Evolutionary conservation across 2,888 invertebrate species (phyloP).

Genomic region (Helicoverpa assulta): DNA sequence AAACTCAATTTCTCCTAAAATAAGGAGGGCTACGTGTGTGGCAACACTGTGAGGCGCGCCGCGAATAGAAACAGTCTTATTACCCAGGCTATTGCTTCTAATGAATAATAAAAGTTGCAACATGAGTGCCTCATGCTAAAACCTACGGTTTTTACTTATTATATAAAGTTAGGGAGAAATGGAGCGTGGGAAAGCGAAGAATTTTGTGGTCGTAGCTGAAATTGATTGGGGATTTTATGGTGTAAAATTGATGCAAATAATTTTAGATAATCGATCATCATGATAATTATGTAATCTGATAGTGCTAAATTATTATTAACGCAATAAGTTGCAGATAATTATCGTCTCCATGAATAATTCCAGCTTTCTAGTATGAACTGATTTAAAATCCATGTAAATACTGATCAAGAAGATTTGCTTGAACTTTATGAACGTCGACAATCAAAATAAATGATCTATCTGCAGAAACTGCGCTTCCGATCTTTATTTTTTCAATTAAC

Average conservation of each 20-base stretch:
- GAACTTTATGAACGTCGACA: no score
- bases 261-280: no score
- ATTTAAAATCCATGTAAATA: no score
- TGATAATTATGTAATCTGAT: no score
- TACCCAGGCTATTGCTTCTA: constrained; percentile 62
- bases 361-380: no score
- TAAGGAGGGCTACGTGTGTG: constrained; percentile 16
- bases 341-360: no score
- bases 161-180: constrained; percentile 44
- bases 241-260: no score
- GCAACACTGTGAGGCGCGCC: constrained; percentile 49
- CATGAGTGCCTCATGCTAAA: constrained; percentile 43
- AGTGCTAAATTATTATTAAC: no score
- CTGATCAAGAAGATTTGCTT: no score
- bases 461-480: neutral
- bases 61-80: constrained; percentile 65
- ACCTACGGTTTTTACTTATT: constrained; percentile 53
- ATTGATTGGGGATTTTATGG: no score
- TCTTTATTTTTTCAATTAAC: neutral
- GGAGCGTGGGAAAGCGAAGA: constrained; percentile 6
- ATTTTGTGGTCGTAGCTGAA: neutral
- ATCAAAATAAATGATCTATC: neutral
- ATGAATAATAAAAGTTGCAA: constrained; percentile 64
- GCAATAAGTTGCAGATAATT: no score
- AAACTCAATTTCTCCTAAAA: constrained; percentile 9